Base-by-base conservation (phyloP, 2,888 invertebrate species). In the Chrysomela aeneicollis region DNA sequence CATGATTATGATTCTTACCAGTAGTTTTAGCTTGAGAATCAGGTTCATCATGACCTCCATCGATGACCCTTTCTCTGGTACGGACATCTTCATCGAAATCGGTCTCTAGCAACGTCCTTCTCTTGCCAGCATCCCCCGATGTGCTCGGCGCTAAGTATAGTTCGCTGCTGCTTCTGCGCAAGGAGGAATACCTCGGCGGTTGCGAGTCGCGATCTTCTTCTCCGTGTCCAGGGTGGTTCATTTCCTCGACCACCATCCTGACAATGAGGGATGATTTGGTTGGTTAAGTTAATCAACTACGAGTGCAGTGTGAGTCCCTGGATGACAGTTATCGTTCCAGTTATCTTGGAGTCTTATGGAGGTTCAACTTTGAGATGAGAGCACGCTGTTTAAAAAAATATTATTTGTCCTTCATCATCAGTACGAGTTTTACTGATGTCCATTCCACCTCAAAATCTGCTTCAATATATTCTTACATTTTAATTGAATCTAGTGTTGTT, bases 141-240 rank as follows among this genome's bases (percentile, higher is more conserved):
- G 47, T 54, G 37, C 65, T 66, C 12, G 81, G 80, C 66, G 77
- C 75, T 52, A 79, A 66, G 72, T 81, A 81, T 52, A 80, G 76
- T 65, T 81, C 81, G 63, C 80, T 80, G 64, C 80, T 82, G 64
- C 77, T 72, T 71, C 76, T 66, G 32, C 72, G 73, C 66, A 61
- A 30, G 32, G 52, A 73, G 26, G 69, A 66, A 66, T 61, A 59
- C 55, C 53, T 59, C 42, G 71, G 54, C 12, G 71, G 69, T 60
- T 71, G 68, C 42, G 72, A 22, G n/a, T 71, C 63, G 42, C 72
- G 72, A 5, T 62, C 22, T 5, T 71, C 67, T 59, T 70, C 72
- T 37, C 66, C 26, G 32, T 54, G 59, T 12, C 47, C 64, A 17
- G 66, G 30, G 37, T 30, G 58, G 51, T 50, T 65, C 42, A 61